These are phyloP conservation scores for Porphyrio hochstetteri DNA, from an alignment of 2,113 vertebrate genomes.

Conservation along the genomic window DNA sequence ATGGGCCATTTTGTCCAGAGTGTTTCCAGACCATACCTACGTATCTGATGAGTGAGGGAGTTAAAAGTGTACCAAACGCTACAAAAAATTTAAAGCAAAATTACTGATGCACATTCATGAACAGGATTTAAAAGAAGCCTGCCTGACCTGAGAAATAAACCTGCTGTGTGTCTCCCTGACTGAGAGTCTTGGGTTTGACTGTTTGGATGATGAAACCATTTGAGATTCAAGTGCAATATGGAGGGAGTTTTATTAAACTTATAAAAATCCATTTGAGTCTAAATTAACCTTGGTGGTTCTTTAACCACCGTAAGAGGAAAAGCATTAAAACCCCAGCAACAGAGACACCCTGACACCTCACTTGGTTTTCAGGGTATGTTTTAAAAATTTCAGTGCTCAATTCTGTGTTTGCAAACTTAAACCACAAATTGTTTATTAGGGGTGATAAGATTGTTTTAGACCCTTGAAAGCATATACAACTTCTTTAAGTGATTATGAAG, in stretches of 20 bases:
- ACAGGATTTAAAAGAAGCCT: background rate
- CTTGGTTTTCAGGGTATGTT: background rate
- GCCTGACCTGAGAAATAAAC: background rate
- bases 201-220: background rate
- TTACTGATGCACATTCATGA: background rate
- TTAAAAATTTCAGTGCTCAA: background rate
- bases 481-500: conserved; percentile 73
- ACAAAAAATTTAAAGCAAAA: background rate
- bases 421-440: conserved; percentile 55
- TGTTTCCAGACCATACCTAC: background rate
- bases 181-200: background rate
- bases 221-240: background rate
- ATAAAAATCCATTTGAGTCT: background rate
- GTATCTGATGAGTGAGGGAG: background rate
- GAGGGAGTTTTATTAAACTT: background rate
- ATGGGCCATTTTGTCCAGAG: background rate
- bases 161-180: background rate
- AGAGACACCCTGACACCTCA: background rate
- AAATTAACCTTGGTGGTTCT: background rate
- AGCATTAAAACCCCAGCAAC: background rate
- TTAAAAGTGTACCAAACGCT: background rate
- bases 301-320: background rate
- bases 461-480: conserved; percentile 52
- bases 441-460: conserved; percentile 36
- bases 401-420: conserved; percentile 52